Evolutionary conservation across 2,113 vertebrate genomes (phyloP), one percentile per base, ranked within the genome.

Genomic region (Cyprinodon brontotheroides): DNA sequence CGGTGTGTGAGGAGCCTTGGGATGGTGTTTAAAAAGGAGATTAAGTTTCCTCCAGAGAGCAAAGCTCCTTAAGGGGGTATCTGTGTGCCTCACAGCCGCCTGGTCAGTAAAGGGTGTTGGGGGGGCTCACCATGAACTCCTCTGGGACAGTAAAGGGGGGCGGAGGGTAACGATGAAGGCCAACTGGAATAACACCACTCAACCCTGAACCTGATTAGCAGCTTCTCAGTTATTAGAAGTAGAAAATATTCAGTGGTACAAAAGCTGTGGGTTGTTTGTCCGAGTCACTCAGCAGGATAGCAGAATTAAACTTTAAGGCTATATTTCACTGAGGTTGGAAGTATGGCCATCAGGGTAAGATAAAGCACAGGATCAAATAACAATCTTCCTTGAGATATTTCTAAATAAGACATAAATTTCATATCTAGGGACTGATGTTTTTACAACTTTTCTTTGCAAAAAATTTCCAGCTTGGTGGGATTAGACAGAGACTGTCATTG

Each of bases 31-130:
- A 93, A 94, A 93, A 93, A 93, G 91, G 88, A 93, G 94, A 94
- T 95, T 94, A 95, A 93, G 92, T 95, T 94, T 93, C 91, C 92
- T 93, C 90, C 89, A 85, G 92, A 92, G 93, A 92, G 93, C 87
- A 94, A 95, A 94, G 92, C 94, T 94, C 89, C 93, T 94, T 94
- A 94, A 92, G 91, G 91, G 91, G 92, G 90, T 94, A 94, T 95
- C 94, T 93, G 81, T 92, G 89, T 91, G 92, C 92, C 92, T 94
- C 91, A 93, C 90, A 92, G 86, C 86, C 66, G 89, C 91, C 91
- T 91, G 94, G 94, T 94, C 94, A 94, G 92, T 93, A 80, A 91
- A 89, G 90, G 89, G 90, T 83, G 83, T 80, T 3, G 88, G 92
- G 89, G 84, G 80, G 89, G 80, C 82, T 87, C 62, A 65, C 80